Evolutionary conservation across 2,888 invertebrate species (phyloP), one percentile per base, ranked within the genome.

Genomic region (Sthenelais limicola): DNA sequence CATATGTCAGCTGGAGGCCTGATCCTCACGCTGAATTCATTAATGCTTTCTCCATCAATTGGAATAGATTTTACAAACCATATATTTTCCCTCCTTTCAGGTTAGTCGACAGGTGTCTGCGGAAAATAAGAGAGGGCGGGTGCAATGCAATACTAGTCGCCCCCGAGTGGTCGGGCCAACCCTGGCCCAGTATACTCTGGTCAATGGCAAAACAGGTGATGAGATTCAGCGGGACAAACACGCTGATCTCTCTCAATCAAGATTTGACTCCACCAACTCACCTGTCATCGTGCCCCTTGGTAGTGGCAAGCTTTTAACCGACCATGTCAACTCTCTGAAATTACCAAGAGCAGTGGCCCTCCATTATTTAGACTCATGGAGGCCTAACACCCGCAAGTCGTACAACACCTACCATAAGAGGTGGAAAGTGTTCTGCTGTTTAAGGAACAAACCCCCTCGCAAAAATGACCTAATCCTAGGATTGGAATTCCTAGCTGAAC

Each of bases 1-100:
- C 26, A 9, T 76, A 75, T 73, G 73, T 76, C 26, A 70, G 72
- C 3, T 78, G 73, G 71, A 68, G 69, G 35, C 75, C 75, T 35
- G 73, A 77, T 67, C 73, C 77, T 26, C 38, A 66, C 47, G 73
- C 74, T 26, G 38, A 58, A 18, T 62, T 62, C 33, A 48, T 76
- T 0, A 72, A 78, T 73, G 76, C 75, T 62, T 77, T 76, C 43
- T 70, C 76, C 0, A 9, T 73, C 0, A 24, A 15, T 4, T 77
- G 74, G 76, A 28, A n/a, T 21, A n/a, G 35, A 28, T n/a, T 68
- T 73, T 15, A 18, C 18, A 9, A 12, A 43, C 58, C 26, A n/a
- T 76, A 76, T 38, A 51, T 72, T 4, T 77, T 76, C 54, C 73
- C 74, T 47, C 74, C 76, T 43, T 43, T 43, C 43, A 43, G 43